These are phyloP conservation scores for Cyanistes caeruleus DNA, from an alignment of 2,113 vertebrate species.

Conservation along the genomic window DNA sequence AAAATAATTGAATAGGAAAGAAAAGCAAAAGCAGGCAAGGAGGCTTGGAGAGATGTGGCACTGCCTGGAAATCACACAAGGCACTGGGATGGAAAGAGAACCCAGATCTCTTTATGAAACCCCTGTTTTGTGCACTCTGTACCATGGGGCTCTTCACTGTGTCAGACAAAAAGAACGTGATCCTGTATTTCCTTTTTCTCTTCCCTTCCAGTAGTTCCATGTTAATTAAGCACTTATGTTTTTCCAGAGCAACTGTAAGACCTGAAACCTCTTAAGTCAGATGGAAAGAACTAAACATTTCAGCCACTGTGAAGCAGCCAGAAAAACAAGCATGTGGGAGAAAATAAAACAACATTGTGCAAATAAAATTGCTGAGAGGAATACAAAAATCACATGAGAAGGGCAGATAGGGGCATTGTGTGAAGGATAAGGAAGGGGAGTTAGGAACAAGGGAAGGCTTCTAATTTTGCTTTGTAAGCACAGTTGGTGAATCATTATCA, in stretches of 20 bases:
- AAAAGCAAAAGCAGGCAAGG: background rate
- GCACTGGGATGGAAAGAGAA: background rate
- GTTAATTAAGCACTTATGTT: conserved; percentile 20
- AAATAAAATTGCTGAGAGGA: conserved; percentile 35
- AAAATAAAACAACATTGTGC: background rate
- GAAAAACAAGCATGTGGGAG: background rate
- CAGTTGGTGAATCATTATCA: background rate
- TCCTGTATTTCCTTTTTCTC: background rate
- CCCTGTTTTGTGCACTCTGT: background rate
- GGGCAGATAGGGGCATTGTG: conserved; percentile 20
- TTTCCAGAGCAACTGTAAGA: conserved; percentile 38
- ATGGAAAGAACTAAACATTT: conserved; percentile 43
- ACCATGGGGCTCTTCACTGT: background rate
- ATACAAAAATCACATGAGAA: conserved; percentile 8
- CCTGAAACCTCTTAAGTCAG: conserved; percentile 43
- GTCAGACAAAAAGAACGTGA: background rate
- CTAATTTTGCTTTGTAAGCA: background rate
- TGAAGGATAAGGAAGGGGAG: background rate
- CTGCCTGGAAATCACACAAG: background rate
- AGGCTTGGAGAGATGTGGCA: background rate
- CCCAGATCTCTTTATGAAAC: background rate
- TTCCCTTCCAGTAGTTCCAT: background rate
- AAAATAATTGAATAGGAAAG: background rate
- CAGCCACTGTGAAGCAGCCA: background rate
- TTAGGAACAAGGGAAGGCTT: background rate